Base-by-base conservation (phyloP, 2,888 invertebrate genomes). In the Orthosia incerta region DNA sequence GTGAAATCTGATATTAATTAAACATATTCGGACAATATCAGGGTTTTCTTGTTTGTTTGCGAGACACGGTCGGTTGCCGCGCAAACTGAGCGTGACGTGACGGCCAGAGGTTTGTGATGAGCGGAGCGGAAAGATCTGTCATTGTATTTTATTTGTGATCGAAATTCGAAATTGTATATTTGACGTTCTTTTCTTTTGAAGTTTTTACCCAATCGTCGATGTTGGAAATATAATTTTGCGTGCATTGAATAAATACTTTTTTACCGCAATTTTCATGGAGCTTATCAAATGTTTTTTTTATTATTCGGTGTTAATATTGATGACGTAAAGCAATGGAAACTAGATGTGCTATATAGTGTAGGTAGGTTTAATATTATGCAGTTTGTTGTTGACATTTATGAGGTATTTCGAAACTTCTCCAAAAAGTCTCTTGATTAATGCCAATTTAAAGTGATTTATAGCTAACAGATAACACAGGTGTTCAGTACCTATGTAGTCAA, bases 41-140 rank as follows among this genome's bases (percentile, higher is more conserved):
- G 53, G 55, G 68, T 68, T 75, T 71, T 72, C 57, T 81, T 86
- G 83, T 82, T 79, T 74, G 70, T 59, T 51, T 51, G 53, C 61
- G 68, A 70, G 77, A 69, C 76, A 86, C 79, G 89, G 80, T 83
- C 81, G 71, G 82, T 82, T 87, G 80, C 74, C 56, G 77, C 72
- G 79, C 53, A 78, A 86, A 89, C 57, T 84, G 85, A 69, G 90
- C 89, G 85, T 90, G 86, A 85, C 89, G 85, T 90, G 86, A 85
- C 86, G 67, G 15, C 31, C 18, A 31, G 46, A 18, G 50, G 65
- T 61, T 69, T 63, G 67, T 78, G 70, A 85, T 68, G 60, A 76
- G 79, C 81, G 84, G 70, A 85, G 86, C 85, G 84, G 72, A 62
- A 70, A 74, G n/a, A 68, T 64, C 57, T 80, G 69, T 68, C 67